These are phyloP conservation scores for Peromyscus californicus DNA, from an alignment of 2,113 vertebrate genomes.

Conservation along the genomic window DNA sequence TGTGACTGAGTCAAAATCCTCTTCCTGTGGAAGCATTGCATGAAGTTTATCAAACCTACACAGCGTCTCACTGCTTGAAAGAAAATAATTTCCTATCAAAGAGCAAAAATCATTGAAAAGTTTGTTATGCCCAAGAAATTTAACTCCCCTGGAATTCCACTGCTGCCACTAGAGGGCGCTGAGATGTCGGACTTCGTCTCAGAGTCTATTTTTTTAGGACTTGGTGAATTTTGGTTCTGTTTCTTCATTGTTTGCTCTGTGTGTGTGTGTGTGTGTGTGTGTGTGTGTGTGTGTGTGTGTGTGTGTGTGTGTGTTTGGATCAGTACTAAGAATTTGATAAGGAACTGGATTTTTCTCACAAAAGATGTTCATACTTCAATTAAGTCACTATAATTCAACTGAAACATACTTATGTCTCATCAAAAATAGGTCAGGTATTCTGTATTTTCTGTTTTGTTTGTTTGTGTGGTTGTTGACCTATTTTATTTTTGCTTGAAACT, in stretches of 20 bases:
- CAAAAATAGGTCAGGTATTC: neutral
- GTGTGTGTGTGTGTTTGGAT: neutral
- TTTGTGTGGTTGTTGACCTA: neutral
- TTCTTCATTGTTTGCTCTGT: neutral
- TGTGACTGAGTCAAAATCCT: neutral
- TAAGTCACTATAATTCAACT: neutral
- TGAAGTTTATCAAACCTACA: neutral
- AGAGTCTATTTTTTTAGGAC: neutral
- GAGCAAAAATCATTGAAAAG: neutral
- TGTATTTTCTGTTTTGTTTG: neutral
- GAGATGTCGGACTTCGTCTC: rapidly evolving
- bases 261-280: no score
- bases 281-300: no score
- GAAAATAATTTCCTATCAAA: neutral
- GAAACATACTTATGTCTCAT: neutral
- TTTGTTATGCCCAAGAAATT: neutral
- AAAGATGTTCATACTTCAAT: neutral
- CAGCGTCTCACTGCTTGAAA: neutral
- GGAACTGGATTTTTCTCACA: neutral
- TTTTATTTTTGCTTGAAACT: neutral
- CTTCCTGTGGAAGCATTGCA: neutral
- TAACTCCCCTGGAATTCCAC: neutral
- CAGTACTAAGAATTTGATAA: neutral
- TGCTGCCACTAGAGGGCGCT: neutral
- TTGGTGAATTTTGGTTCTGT: neutral